Conservation (phyloP, 1,140 invertebrate species). For the Nixonia krombeini region DNA sequence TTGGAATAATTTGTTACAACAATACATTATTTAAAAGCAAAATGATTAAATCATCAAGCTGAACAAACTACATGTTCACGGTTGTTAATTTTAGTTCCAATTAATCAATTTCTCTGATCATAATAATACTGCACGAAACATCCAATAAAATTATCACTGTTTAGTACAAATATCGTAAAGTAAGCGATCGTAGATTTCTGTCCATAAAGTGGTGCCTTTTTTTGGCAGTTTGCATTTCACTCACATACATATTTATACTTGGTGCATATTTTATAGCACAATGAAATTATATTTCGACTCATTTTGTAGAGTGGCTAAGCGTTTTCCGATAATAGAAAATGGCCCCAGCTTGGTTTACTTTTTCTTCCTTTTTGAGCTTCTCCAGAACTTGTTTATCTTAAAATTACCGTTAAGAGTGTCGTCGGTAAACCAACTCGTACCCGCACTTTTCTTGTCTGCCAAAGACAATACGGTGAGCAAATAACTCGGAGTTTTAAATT, state of each 20-base stretch:
- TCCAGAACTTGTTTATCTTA: conserved; percentile 40
- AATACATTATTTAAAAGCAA: no score
- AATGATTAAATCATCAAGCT: no score
- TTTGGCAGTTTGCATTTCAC: background rate
- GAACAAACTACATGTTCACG: no score
- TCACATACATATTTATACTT: background rate
- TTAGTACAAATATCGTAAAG: background rate
- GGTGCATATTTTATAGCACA: no score
- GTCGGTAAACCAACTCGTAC: conserved; percentile 26
- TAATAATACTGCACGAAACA: no score
- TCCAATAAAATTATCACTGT: no score
- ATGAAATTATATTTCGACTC: conserved; percentile 33
- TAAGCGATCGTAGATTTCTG: background rate
- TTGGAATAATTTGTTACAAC: no score
- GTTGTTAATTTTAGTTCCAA: no score
- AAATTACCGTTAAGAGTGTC: conserved; percentile 44
- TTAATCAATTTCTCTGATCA: no score
- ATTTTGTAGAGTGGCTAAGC: conserved; percentile 33
- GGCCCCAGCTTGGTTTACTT: conserved; percentile 13
- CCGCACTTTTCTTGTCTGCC: conserved; percentile 30
- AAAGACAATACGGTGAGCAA: conserved; percentile 45
- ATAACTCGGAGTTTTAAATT: conserved; percentile 52
- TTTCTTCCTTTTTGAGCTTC: conserved; percentile 27
- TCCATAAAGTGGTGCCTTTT: background rate
- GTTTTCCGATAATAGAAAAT: conserved; percentile 51